phyloP scores from a whole-genome alignment of 2,888 invertebrate genomes.

The Dyspetes luteomarginatus region DNA sequence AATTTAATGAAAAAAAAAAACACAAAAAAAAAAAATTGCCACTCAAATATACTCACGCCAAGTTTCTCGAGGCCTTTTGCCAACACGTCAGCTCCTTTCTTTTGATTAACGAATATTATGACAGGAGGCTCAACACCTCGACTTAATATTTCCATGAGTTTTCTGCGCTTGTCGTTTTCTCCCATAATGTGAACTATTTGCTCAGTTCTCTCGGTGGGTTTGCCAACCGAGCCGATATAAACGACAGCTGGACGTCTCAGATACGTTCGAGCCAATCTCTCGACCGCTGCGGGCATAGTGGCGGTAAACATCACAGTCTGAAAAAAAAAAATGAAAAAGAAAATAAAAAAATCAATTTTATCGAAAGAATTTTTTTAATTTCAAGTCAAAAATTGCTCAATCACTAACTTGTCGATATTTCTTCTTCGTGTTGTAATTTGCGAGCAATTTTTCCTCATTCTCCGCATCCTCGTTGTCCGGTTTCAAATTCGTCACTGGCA shows the following conservation, averaged over 20 bases:
- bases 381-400: background rate
- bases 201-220: conserved; percentile 98
- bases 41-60: conserved; percentile 85
- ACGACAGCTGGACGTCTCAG: conserved; percentile 98
- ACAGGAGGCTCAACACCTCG: conserved; percentile 98
- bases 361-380: background rate
- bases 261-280: conserved; percentile 97
- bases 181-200: conserved; percentile 98
- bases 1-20: conserved; percentile 14
- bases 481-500: conserved; percentile 99
- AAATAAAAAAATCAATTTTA: conserved; percentile 10
- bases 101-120: conserved; percentile 99
- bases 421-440: conserved; percentile 97
- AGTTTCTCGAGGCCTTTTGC: conserved; percentile 98
- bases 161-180: conserved; percentile 98
- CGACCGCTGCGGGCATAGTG: conserved; percentile 99
- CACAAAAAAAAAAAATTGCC: background rate
- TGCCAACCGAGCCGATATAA: conserved; percentile 98
- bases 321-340: conserved; percentile 16
- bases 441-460: conserved; percentile 94
- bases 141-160: conserved; percentile 96
- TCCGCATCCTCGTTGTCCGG: conserved; percentile 99
- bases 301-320: conserved; percentile 99
- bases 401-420: conserved; percentile 93
- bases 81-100: conserved; percentile 99